Base-by-base conservation (phyloP, 2,888 invertebrate genomes). In the Mimas tiliae region DNA sequence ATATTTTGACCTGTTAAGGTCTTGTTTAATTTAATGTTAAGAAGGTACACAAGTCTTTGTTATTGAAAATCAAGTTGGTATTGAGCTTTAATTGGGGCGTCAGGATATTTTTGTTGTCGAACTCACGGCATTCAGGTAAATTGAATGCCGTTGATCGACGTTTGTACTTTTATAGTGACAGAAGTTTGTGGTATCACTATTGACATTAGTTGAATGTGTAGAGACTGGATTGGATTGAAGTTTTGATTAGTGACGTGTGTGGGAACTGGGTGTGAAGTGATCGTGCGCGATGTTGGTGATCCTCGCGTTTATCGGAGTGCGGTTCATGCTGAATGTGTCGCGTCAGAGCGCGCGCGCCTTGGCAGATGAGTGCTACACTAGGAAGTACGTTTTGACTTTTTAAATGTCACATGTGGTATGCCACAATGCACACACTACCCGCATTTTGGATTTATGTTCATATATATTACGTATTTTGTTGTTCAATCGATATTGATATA, bases 281-380 rank as follows among this genome's bases (percentile, higher is more conserved):
- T 65, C 68, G 67, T 70, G 72, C 77, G 89, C 84, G 85, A 92
- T 93, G 93, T 86, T 93, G 76, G 92, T 92, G 85, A 91, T 93
- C 70, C 78, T 93, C 66, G 93, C 92, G 19, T 93, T 91, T 69
- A 90, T 91, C 69, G 93, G 93, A 42, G 92, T 93, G 21, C 82
- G 93, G 65, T 93, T 92, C 72, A 90, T 87, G 64, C 83, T 93
- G 67, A 87, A 93, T 87, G 90, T 93, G 85, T 93, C 93, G 71
- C 77, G 91, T 80, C 93, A 93, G 75, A 93, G 89, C 75, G 88
- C 85, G 47, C 79, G 90, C 50, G 90, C 91, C 50, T 85, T 93
- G 74, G 93, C 93, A 42, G 87, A 93, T 74, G 93, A 93, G 83
- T 93, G 93, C 79, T 93, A 93, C 80, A 93, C 92, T 68, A 86